Base-by-base conservation (phyloP, 92 coral and sea anemone genomes). In the Phenganax stokvisi region DNA sequence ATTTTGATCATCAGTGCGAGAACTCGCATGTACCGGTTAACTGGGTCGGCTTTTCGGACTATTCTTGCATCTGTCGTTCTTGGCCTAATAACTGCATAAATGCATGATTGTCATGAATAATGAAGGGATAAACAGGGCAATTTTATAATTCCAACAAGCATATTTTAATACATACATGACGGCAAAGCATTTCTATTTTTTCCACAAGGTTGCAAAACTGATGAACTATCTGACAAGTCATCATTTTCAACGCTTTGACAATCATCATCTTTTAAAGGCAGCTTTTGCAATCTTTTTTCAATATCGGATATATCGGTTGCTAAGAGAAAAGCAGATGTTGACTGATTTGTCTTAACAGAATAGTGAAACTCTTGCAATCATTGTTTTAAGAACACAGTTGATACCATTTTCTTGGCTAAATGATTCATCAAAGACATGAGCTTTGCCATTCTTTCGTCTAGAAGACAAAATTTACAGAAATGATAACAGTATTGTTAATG, bases 371-470 rank as follows among this genome's bases (percentile, higher is more conserved):
- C 13, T 11, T 8, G 0, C 25, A 73, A 20, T 20, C 25, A 20
- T 20, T 20, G 25, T 20, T 20, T 58, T 73, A 8, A 73, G 53
- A 15, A 61, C 0, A 16, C 7, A 13, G 28, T 51, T 12, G 47
- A 13, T 55, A 51, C 68, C 67, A 81, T 51, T n/a, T 56, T 71
- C 51, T 53, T 76, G 78, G 57, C 9, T 84, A 70, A 90, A 92
- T 8, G 98, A 94, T 72, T 94, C 98, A 84, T 94, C 98, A 90
- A 94, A 94, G 71, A 94, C 98, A 82, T 92, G 86, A 0, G 96
- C 54, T 73, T 90, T 92, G 3, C 98, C 98, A 84, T 94, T 83
- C 57, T 79, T 90, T 80, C 83, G 86, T 80, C 98, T 79, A 51
- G 0, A 57, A 37, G 15, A 76, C 6, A 56, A 9, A 57, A 25